Evolutionary conservation across 2,888 invertebrate genomes (phyloP), one percentile per base, ranked within the genome.

Genomic region (Zonitis immaculata): DNA sequence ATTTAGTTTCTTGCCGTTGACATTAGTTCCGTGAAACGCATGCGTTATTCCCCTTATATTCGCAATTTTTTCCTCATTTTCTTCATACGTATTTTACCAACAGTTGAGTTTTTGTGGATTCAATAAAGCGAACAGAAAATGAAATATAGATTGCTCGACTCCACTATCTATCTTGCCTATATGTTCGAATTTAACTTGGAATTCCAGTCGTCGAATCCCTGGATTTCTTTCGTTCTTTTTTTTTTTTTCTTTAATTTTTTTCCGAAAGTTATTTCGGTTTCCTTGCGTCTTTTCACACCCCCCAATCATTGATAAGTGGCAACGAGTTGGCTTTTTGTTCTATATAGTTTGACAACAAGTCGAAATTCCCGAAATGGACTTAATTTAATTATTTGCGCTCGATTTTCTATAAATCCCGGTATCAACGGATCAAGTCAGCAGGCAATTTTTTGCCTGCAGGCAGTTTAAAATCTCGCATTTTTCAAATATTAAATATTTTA

Each of bases 111-210:
- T 64, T 64, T 64, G 63, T 53, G 57, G 64, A 66, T 65, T 62
- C 65, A 64, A 66, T 66, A 63, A 64, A 62, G 62, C 64, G 60
- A 60, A 59, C 64, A 60, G 63, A 61, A 66, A 65, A 68, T 68
- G 66, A 69, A 68, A 67, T 68, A 69, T 69, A 65, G 65, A 66
- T 65, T 65, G 66, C n/a, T n/a, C n/a, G n/a, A n/a, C n/a, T 66
- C 66, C 67, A 66, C 39, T 20, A 39, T 39, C 39, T 39, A 4
- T n/a, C 18, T 39, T n/a, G n/a, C 6, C 64, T 61, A 57, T 57
- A 42, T 58, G 54, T 56, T 58, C 57, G 60, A 59, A 61, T 62
- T 60, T 61, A 45, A 58, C 55, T 60, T 62, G 60, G 65, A 66
- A 65, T 63, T 59, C 39, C 51, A 57, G 58, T 60, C 58, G 61